Percentiles rank a stretch among this genome's conserved stretches.
phyloP scores from a whole-genome alignment of 2,113 vertebrate genomes.

The Petroica traversi region DNA sequence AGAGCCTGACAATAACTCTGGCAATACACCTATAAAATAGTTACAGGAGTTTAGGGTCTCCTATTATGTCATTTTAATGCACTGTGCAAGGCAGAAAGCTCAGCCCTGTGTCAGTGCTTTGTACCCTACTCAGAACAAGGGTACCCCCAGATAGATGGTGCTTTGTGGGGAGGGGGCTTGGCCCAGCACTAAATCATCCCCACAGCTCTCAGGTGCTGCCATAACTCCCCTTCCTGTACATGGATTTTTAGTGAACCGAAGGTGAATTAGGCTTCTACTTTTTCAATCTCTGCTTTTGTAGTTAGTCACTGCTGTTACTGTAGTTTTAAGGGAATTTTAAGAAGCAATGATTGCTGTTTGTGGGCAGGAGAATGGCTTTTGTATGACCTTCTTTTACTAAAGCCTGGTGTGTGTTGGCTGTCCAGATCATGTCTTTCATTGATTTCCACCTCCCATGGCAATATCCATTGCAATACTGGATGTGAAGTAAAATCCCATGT shows the following conservation, averaged over 20 bases:
- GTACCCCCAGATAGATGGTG: background rate
- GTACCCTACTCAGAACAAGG: background rate
- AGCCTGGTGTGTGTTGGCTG: background rate
- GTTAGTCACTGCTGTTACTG: background rate
- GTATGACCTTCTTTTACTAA: background rate
- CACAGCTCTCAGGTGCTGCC: background rate
- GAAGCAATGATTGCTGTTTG: background rate
- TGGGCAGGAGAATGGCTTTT: background rate
- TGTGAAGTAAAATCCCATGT: background rate
- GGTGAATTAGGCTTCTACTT: background rate
- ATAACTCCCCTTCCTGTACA: accelerated
- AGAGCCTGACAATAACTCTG: background rate
- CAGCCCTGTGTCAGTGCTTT: background rate
- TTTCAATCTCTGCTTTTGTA: background rate
- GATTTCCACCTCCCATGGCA: background rate
- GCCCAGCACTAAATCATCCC: background rate
- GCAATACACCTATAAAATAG: background rate
- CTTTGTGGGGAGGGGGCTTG: background rate
- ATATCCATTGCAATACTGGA: background rate
- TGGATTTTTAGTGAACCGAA: background rate
- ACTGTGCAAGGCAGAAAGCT: background rate
- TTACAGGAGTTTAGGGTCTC: background rate
- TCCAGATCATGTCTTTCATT: background rate
- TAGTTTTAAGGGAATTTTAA: background rate
- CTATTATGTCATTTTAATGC: background rate